Evolutionary conservation across 1,140 invertebrate species (phyloP).

Genomic region (Colletes latitarsis): DNA sequence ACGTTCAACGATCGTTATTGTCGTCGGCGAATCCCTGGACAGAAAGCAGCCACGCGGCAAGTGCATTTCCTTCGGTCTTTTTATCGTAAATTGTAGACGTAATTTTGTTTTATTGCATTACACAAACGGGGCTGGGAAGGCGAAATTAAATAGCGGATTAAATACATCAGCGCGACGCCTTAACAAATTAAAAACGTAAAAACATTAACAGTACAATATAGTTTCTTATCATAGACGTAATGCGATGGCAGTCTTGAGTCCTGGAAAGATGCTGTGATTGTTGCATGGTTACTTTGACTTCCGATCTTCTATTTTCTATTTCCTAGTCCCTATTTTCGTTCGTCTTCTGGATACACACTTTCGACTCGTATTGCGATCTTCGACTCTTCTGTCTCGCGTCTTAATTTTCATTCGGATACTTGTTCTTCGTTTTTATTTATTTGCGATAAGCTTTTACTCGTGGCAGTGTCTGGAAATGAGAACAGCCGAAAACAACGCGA

Average conservation of each 20-base stretch:
- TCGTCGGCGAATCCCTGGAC: not conserved
- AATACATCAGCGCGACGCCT: slow-evolving; percentile 73
- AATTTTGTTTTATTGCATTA: slow-evolving; percentile 63
- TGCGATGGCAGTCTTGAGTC: slow-evolving; percentile 80
- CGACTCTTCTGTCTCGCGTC: slow-evolving; percentile 57
- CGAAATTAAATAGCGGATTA: slow-evolving; percentile 66
- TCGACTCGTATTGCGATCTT: slow-evolving; percentile 40
- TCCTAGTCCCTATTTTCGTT: slow-evolving; percentile 45
- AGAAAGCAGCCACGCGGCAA: not conserved
- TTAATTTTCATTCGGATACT: slow-evolving; percentile 46
- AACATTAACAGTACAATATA: slow-evolving; percentile 79
- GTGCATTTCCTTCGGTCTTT: slow-evolving; percentile 13
- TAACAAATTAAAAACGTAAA: slow-evolving; percentile 80
- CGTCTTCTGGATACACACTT: slow-evolving; percentile 45
- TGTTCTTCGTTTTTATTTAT: slow-evolving; percentile 62
- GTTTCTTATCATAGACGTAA: slow-evolving; percentile 76
- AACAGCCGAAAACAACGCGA: not conserved
- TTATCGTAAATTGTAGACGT: slow-evolving; percentile 53
- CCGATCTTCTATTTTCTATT: slow-evolving; percentile 48
- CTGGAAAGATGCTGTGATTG: slow-evolving; percentile 78
- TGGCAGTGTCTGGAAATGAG: slow-evolving; percentile 77
- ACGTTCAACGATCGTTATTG: not conserved
- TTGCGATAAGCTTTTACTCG: slow-evolving; percentile 75
- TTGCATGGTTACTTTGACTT: slow-evolving; percentile 73
- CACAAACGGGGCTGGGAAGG: slow-evolving; percentile 65